Base-by-base conservation (phyloP, 1,140 invertebrate species). In the Apolygus lucorum region DNA sequence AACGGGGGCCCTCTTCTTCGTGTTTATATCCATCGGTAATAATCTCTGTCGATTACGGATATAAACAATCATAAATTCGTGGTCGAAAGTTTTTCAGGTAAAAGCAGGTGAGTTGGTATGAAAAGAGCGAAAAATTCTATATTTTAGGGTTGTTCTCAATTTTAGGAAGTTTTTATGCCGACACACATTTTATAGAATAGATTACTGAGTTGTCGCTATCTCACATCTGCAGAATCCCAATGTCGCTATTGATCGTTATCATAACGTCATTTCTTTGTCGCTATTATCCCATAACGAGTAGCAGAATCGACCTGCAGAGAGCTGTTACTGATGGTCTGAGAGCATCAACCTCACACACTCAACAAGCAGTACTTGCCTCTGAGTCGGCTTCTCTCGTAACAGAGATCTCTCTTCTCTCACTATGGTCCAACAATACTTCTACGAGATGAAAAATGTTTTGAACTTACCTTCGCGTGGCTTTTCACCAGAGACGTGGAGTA, bases 381-480 rank as follows among this genome's bases (percentile, higher is more conserved):
- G 68, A n/a, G 28, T 21, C 21, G 22, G 1, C 34, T 2, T 26
- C n/a, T 28, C 25, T 27, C 1, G 22, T 26, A 25, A 22, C 52
- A 68, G 2, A 59, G n/a, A 21, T 24, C 28, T 59, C 14, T 8
- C 4, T 8, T 8, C 22, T 17, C 24, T 42, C 21, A 59, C 4
- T 68, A 17, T 4, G 14, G 4, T n/a, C 11, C 11, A 22, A 52
- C 2, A 52, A 25, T 59, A 22, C 13, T 13, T 27, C 8, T 22
- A 59, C 54, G 64, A 49, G 8, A 49, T 8, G 8, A 49, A 49
- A 49, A 49, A 67, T n/a, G n/a, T n/a, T n/a, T n/a, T n/a, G n/a
- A 42, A 63, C 66, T 77, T 72, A 87, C 81, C 77, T 84, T 86
- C 1, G 79, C 80, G 67, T 82, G 79, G 54, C 74, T 27, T 34